phyloP scores from a whole-genome alignment of 2,797 vertebrate species.

The Amblyraja radiata region DNA sequence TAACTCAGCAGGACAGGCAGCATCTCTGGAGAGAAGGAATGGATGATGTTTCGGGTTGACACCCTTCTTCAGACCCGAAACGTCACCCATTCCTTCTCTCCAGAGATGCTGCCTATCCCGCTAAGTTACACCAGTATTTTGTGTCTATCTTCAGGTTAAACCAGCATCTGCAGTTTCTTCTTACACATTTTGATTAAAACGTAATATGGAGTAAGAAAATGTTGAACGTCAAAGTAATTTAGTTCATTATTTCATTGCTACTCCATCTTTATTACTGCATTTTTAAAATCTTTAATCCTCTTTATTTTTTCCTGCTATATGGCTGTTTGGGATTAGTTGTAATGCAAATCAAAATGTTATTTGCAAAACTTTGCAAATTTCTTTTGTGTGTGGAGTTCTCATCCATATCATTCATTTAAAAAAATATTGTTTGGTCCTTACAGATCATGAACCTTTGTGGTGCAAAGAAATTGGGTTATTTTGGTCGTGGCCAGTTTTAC shows the following conservation, averaged over 20 bases:
- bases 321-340: background rate
- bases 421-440: conserved; percentile 31
- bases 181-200: no score
- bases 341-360: background rate
- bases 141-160: no score
- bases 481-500: conserved; percentile 82
- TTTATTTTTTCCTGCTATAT: conserved; percentile 42
- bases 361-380: background rate
- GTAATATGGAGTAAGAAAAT: conserved; percentile 39
- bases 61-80: no score
- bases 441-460: conserved; percentile 89
- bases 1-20: no score
- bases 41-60: no score
- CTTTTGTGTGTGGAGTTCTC: background rate
- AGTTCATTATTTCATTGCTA: background rate
- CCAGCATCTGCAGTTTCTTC: no score
- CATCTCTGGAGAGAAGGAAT: no score
- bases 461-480: conserved; percentile 82
- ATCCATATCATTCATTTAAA: background rate
- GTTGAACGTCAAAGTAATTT: background rate
- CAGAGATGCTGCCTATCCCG: no score
- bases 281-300: conserved; percentile 22
- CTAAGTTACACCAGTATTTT: no score
- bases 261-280: conserved; percentile 39
- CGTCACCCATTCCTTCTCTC: no score